phyloP scores from a whole-genome alignment of 2,888 invertebrate genomes.

The Mechanitis messenoides region DNA sequence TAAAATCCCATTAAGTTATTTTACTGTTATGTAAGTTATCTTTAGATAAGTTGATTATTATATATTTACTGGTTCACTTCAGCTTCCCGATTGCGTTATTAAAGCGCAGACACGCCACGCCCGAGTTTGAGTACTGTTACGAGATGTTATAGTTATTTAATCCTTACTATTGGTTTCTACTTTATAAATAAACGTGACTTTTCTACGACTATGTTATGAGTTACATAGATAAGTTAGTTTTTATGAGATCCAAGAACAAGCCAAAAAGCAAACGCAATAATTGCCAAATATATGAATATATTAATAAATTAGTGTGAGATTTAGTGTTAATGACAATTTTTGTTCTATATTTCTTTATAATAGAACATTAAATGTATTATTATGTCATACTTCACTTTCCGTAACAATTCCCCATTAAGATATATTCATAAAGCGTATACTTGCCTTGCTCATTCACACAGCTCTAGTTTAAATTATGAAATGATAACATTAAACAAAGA shows the following conservation, averaged over 20 bases:
- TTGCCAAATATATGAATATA: no score
- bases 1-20: background rate
- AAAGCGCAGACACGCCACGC: slow-evolving; percentile 19
- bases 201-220: no score
- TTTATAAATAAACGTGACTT: no score
- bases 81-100: slow-evolving; percentile 21
- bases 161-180: no score
- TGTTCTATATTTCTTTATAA: no score
- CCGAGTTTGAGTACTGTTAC: slow-evolving; percentile 2
- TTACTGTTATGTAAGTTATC: slow-evolving; percentile 12
- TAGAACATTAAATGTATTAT: background rate
- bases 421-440: slow-evolving; percentile 22
- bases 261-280: no score
- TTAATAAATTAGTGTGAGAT: no score
- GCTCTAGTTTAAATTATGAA: slow-evolving; percentile 22
- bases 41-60: slow-evolving; percentile 16
- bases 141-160: no score
- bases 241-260: no score
- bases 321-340: no score
- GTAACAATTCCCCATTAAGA: slow-evolving; percentile 22
- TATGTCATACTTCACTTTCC: slow-evolving; percentile 5
- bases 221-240: no score
- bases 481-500: slow-evolving; percentile 26
- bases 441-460: slow-evolving; percentile 24
- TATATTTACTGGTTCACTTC: slow-evolving; percentile 17